Percentiles rank a stretch among this genome's conserved stretches.
These are phyloP conservation scores for Subacronicta megacephala DNA, from an alignment of 2,888 invertebrate species.

Conservation along the genomic window DNA sequence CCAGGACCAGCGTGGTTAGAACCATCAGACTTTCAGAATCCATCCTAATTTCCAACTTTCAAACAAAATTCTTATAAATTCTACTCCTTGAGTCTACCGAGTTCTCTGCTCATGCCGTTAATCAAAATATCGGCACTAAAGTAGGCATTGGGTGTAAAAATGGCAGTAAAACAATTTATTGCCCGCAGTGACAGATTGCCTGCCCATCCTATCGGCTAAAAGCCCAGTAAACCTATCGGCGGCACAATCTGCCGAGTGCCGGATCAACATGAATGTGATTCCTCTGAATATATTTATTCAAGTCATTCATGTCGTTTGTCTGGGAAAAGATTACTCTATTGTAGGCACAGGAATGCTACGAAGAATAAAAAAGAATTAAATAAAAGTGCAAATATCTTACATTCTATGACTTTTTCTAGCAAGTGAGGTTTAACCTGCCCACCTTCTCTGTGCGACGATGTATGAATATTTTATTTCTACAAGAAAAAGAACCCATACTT, in stretches of 20 bases:
- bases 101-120: conserved; percentile 27
- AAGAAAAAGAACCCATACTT: too few species aligned
- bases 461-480: too few species aligned
- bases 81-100: conserved; percentile 4
- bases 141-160: conserved; percentile 49
- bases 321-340: conserved; percentile 23
- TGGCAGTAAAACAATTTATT: conserved; percentile 56
- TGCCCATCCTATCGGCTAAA: conserved; percentile 48
- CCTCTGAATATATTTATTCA: conserved; percentile 41
- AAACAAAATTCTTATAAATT: neutral
- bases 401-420: too few species aligned
- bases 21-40: too few species aligned
- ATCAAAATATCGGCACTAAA: conserved; percentile 55
- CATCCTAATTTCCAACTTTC: too few species aligned
- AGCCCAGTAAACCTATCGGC: conserved; percentile 51
- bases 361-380: too few species aligned
- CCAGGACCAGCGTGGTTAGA: too few species aligned
- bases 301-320: conserved; percentile 38
- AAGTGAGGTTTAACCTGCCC: too few species aligned
- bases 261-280: conserved; percentile 40
- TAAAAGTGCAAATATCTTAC: too few species aligned
- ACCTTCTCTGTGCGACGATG: too few species aligned
- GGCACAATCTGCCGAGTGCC: conserved; percentile 47
- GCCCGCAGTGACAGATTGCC: conserved; percentile 47
- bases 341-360: too few species aligned